Conservation (phyloP, 2,797 vertebrate genomes). For the Acipenser transmontanus region DNA sequence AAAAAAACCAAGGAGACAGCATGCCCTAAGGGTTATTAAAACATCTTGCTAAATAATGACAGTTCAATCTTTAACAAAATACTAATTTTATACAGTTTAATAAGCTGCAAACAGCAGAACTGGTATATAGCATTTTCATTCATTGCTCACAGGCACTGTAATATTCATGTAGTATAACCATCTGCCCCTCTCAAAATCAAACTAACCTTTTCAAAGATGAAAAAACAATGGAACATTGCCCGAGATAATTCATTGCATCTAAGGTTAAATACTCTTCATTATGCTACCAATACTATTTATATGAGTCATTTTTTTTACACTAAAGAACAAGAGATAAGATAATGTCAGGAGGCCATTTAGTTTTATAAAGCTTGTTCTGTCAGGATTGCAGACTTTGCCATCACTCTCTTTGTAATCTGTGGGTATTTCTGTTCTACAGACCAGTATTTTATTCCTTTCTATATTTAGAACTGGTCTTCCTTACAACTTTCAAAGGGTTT, state of each 20-base stretch:
- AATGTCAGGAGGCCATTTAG: neutral
- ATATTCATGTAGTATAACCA: neutral
- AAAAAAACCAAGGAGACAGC: slow-evolving; percentile 24
- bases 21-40: too few relatives aligned
- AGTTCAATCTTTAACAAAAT: too few relatives aligned
- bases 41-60: too few relatives aligned
- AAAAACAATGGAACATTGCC: neutral
- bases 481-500: too few relatives aligned
- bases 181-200: neutral
- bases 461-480: too few relatives aligned
- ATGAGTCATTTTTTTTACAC: neutral
- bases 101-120: slow-evolving; percentile 3
- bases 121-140: neutral
- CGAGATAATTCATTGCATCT: neutral
- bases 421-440: too few relatives aligned
- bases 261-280: neutral
- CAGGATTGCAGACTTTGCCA: too few relatives aligned
- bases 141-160: neutral
- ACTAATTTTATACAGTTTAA: neutral
- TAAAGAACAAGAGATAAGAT: neutral
- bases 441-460: too few relatives aligned
- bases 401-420: too few relatives aligned
- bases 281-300: neutral
- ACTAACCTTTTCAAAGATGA: neutral
- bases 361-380: neutral